Evolutionary conservation across 2,113 vertebrate species (phyloP).

Genomic region (Dunckerocampus dactyliophorus): DNA sequence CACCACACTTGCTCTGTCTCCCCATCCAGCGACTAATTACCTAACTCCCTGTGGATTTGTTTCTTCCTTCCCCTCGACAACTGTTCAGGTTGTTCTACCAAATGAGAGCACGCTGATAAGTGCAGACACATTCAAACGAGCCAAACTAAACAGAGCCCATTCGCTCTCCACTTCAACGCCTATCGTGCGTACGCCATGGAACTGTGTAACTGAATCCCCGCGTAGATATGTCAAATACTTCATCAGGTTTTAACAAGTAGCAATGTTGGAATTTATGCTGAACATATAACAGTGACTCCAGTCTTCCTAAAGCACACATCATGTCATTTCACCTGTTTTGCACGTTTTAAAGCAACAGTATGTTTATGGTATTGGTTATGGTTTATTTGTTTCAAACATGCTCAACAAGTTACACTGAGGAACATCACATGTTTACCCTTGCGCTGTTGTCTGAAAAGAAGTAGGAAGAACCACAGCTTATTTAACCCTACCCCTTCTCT

Average conservation of each 20-base stretch:
- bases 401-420: too few relatives aligned
- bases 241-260: neutral
- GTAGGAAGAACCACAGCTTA: too few relatives aligned
- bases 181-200: neutral
- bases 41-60: conserved; percentile 64
- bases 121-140: conserved; percentile 38
- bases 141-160: conserved; percentile 32
- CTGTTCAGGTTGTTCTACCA: conserved; percentile 59
- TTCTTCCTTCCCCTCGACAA: conserved; percentile 60
- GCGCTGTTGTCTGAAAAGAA: too few relatives aligned
- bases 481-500: too few relatives aligned
- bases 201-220: neutral
- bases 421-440: too few relatives aligned
- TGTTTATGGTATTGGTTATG: too few relatives aligned
- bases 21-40: conserved; percentile 66
- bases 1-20: conserved; percentile 12
- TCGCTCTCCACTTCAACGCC: conserved; percentile 10
- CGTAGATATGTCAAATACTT: conserved; percentile 1
- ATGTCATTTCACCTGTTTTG: too few relatives aligned
- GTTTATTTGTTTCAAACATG: too few relatives aligned
- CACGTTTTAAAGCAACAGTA: too few relatives aligned
- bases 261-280: neutral
- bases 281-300: too few relatives aligned
- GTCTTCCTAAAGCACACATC: too few relatives aligned
- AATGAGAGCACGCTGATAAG: conserved; percentile 59